A percentile compares a stretch with the other conserved stretches of the same genome.
Conservation (phyloP, 2,797 vertebrate species). For the Gallinago stenura region DNA sequence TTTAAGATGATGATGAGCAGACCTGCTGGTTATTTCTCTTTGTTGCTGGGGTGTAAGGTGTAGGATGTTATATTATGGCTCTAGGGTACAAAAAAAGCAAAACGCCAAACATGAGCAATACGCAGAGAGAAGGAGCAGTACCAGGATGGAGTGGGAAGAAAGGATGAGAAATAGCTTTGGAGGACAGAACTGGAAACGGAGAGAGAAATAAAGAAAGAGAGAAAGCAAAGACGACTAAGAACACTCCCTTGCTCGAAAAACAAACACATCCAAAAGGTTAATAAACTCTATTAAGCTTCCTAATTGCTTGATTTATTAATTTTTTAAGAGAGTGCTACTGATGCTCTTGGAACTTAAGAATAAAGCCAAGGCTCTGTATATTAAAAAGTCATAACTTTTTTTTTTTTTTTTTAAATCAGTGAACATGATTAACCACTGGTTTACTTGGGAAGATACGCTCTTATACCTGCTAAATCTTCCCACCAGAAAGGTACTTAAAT, state of each 20-base stretch:
- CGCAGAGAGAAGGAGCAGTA: not conserved
- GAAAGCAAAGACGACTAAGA: not conserved
- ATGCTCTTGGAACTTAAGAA: not conserved
- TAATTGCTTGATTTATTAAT: not conserved
- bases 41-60: not conserved
- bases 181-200: not conserved
- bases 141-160: not conserved
- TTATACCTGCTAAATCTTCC: not conserved
- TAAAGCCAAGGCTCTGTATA: not conserved
- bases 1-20: not conserved
- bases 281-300: not conserved
- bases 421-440: not conserved
- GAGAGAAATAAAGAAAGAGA: not conserved
- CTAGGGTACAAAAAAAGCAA: not conserved
- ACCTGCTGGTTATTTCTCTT: rapidly evolving
- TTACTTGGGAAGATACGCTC: not conserved
- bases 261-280: not conserved
- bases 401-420: not conserved
- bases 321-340: not conserved
- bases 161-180: not conserved
- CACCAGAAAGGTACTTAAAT: not conserved
- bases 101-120: not conserved
- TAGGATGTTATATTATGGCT: not conserved
- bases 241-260: not conserved
- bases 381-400: not conserved